Percentiles rank a stretch among this genome's conserved stretches.
Conservation (phyloP, 2,113 vertebrate species). For the Cyphotilapia sp. region DNA sequence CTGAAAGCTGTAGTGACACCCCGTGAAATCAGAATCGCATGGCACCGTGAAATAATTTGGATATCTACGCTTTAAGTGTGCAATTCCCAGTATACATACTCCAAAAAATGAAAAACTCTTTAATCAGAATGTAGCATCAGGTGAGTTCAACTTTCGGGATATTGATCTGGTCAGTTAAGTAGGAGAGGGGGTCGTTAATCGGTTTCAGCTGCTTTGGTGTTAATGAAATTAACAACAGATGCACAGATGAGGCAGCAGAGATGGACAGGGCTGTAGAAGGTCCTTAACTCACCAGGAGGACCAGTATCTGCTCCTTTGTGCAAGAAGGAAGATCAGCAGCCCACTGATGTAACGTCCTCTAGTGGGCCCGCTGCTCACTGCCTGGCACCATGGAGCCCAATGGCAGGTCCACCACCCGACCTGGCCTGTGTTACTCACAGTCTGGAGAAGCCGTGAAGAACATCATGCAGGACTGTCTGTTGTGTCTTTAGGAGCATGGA, state of each 20-base stretch:
- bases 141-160: background rate
- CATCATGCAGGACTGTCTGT: background rate
- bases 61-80: background rate
- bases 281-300: background rate
- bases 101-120: background rate
- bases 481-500: background rate
- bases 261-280: background rate
- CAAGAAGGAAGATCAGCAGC: background rate
- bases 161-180: background rate
- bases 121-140: background rate
- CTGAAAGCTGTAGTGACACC: background rate
- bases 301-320: background rate
- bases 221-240: background rate
- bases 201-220: background rate
- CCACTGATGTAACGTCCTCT: background rate
- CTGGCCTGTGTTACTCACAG: background rate
- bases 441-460: background rate
- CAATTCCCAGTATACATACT: background rate
- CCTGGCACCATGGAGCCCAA: background rate
- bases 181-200: background rate
- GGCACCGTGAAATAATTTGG: background rate
- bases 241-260: background rate
- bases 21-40: accelerated
- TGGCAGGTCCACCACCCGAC: background rate
- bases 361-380: too few species aligned